Conservation (phyloP, 2,797 vertebrate genomes). For the Poeciliopsis turneri region DNA sequence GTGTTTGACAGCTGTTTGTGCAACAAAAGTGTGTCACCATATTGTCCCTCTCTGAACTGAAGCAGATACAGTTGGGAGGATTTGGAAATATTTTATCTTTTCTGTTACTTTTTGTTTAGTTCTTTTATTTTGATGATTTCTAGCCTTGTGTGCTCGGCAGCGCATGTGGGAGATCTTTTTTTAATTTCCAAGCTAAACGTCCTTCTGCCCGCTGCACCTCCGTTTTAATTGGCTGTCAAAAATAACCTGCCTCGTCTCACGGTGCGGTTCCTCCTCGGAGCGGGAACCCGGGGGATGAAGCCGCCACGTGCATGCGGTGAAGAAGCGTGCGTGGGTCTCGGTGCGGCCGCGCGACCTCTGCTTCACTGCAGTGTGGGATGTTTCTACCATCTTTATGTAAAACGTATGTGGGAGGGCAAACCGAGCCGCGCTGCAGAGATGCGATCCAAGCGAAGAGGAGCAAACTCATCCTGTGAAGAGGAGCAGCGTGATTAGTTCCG, state of each 20-base stretch:
- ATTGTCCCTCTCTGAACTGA: no score
- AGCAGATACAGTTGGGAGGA: background rate
- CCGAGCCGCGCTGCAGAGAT: constrained; percentile 52
- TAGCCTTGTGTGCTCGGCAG: background rate
- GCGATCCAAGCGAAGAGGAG: constrained; percentile 58
- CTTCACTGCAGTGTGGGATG: constrained; percentile 64
- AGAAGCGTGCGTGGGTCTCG: constrained; percentile 58
- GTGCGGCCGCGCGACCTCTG: constrained; percentile 43
- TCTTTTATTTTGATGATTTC: background rate
- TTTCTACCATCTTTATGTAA: constrained; percentile 73
- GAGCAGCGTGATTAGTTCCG: constrained; percentile 4
- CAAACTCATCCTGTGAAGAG: constrained; percentile 41
- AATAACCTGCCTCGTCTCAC: constrained; percentile 62
- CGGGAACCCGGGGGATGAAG: constrained; percentile 46
- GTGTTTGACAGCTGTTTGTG: no score
- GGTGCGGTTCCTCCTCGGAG: constrained; percentile 40
- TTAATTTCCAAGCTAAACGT: background rate
- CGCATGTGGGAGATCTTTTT: constrained; percentile 16
- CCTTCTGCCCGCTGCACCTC: constrained; percentile 35
- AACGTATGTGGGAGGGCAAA: constrained; percentile 71
- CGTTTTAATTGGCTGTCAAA: constrained; percentile 69
- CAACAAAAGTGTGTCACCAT: no score
- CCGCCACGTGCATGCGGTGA: constrained; percentile 39
- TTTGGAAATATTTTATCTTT: background rate
- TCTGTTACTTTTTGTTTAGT: background rate